phyloP scores from a whole-genome alignment of 2,797 vertebrate genomes.

The Leptodactylus fallax region DNA sequence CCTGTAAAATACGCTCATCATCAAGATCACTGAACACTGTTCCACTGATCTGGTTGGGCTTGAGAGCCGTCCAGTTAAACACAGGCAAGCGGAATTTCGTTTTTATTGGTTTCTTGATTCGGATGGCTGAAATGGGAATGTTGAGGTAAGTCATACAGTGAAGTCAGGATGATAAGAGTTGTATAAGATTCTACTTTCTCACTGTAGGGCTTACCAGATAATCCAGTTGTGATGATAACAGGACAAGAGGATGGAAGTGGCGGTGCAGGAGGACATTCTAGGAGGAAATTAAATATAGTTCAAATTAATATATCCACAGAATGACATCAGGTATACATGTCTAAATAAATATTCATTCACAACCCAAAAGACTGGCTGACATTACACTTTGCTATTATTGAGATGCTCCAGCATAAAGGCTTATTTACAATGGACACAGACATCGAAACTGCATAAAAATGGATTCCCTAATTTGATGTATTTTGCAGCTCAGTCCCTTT shows the following conservation, averaged over 20 bases:
- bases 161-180: neutral
- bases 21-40: conserved; percentile 98
- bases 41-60: conserved; percentile 98
- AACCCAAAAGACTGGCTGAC: neutral
- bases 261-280: conserved; percentile 81
- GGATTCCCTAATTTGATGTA: too few relatives aligned
- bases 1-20: conserved; percentile 94
- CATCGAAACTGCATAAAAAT: neutral
- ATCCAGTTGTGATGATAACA: conserved; percentile 87
- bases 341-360: neutral
- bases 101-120: conserved; percentile 98
- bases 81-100: conserved; percentile 96
- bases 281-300: conserved; percentile 23
- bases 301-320: neutral
- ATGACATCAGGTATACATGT: neutral
- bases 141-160: neutral
- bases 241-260: conserved; percentile 87
- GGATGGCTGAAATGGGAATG: conserved; percentile 80
- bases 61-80: conserved; percentile 97
- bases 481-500: too few relatives aligned
- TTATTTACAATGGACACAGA: neutral
- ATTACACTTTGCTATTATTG: neutral
- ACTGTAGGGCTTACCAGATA: conserved; percentile 83
- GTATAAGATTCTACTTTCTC: neutral
- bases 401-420: neutral